phyloP scores from a whole-genome alignment of 2,797 vertebrate genomes.

The Alosa sapidissima region DNA sequence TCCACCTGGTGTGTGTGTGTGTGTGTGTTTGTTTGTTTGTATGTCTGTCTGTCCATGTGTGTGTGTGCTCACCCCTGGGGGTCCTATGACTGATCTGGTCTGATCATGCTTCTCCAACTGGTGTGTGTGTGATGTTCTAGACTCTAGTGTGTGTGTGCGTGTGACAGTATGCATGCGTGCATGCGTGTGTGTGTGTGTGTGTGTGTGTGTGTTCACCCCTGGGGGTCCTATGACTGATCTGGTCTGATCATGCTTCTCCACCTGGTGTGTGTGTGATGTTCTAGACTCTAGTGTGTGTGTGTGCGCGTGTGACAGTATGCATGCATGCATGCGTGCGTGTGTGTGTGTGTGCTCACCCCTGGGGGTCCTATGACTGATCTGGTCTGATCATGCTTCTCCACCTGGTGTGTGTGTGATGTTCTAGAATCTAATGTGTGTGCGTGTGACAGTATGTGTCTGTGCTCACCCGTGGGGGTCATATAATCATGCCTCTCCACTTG shows the following conservation, averaged over 20 bases:
- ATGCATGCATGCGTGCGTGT: background rate
- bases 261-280: no score
- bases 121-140: no score
- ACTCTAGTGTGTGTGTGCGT: no score
- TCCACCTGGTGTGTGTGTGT: background rate
- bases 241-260: no score
- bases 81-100: background rate
- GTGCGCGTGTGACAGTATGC: background rate
- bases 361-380: background rate
- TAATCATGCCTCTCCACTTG: slow-evolving; percentile 95
- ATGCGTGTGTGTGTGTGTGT: background rate
- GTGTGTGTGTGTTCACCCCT: background rate
- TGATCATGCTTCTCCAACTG: background rate
- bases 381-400: background rate
- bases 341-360: background rate
- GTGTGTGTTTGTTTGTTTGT: background rate
- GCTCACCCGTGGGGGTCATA: slow-evolving; percentile 93
- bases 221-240: no score
- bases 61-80: background rate
- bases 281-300: background rate
- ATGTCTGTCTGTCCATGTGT: background rate
- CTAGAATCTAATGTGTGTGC: background rate
- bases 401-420: background rate
- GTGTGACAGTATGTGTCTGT: slow-evolving; percentile 22
- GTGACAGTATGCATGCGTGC: no score